Base-by-base conservation (phyloP, 1,140 invertebrate species). In the Sarcophaga peregrina region DNA sequence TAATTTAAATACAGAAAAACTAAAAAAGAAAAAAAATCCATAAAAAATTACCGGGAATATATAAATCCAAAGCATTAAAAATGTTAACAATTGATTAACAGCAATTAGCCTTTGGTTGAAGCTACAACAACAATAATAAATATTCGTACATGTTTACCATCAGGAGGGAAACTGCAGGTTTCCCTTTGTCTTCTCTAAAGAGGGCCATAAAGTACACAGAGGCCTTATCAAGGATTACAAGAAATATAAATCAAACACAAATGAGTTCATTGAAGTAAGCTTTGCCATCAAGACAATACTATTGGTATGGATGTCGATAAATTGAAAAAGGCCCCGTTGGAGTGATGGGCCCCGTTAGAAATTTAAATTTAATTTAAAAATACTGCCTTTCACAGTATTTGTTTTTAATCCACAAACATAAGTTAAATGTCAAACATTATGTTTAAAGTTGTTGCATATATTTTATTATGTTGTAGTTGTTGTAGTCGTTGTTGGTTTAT, bases 41-140 rank as follows among this genome's bases (percentile, higher is more conserved):
- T n/a, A 47, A 76, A 76, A 76, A 74, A 58, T 37, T n/a, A n/a
- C 7, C 15, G 15, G 25, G 45, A 15, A 76, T 47, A 76, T 15
- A 75, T 76, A 76, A 76, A 76, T 76, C 45, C 46, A 48, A 46
- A 45, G 47, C 74, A 76, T 76, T 76, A 76, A 76, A 76, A 76
- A 76, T 76, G 74, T 76, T 76, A 76, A 76, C 74, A 76, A 76
- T 76, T 76, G 74, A 76, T 76, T 76, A 76, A 76, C 74, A 76
- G 74, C 74, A 76, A 76, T 76, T 76, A 76, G 74, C 74, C 74
- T 76, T 76, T 76, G 74, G 74, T 17, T n/a, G 74, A 47, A n/a
- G 25, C 47, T 76, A 76, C 74, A 76, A 46, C 74, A 48, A 76
- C 74, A 74, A 74, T 45, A 58, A 54, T 25, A 73, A 37, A 73